Base-by-base conservation (phyloP, 1,140 invertebrate genomes). In the Neodiprion pinetum region DNA sequence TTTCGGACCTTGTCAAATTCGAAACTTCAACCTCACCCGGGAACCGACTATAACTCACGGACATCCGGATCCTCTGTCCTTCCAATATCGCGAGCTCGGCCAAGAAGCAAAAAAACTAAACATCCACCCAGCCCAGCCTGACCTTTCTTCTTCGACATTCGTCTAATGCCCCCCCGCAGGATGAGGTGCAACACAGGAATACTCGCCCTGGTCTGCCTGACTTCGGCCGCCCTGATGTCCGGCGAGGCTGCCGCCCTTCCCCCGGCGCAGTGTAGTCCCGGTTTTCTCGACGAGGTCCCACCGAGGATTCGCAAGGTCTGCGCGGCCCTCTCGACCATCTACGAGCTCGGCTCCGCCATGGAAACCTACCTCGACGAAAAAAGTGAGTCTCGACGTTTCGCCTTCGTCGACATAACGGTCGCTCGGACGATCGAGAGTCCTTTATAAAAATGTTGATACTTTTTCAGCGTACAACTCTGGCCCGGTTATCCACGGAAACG, bases 291-390 rank as follows among this genome's bases (percentile, higher is more conserved):
- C 48, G 90, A 91, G 48, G 84, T 90, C 11, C 90, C 90, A 7
- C 89, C 88, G 1, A 87, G 88, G 81, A 86, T 91, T 70, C 88
- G 90, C 67, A 90, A 89, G 79, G 85, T 91, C 21, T 91, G 90
- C 79, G 84, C 85, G n/a, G 88, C 89, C 2, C 82, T 91, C 0
- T 87, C 87, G 10, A 90, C 88, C 73, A 86, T 91, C 70, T 89
- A 89, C 74, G 88, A 90, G 71, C 85, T 90, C 14, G 87, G 88
- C 1, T 85, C 85, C 10, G 88, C 88, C 7, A 89, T 91, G 86
- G 90, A 91, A 75, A 86, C 86, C 70, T 90, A 90, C 65, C 84
- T 91, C 48, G 88, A 90, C 69, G 89, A 91, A 21, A 90, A 89
- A 84, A 86, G 89, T 84, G 83, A 79, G 48, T 74, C 9, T 68